A percentile compares a stretch with the other conserved stretches of the same genome.
Evolutionary conservation across 2,113 vertebrate species (phyloP).

Genomic region (Philantomba maxwellii): DNA sequence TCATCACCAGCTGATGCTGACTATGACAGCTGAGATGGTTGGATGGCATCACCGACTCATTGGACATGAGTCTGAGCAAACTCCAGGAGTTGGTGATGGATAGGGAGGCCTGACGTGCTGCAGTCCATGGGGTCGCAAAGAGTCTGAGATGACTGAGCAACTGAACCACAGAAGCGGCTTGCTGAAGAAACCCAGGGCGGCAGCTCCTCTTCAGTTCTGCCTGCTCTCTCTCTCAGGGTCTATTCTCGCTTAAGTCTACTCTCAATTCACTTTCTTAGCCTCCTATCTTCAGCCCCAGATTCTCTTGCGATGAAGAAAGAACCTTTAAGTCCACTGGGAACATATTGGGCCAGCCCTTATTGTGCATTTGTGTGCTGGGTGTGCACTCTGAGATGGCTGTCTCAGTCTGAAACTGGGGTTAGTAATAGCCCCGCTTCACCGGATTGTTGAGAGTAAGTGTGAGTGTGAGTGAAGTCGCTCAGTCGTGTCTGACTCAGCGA

Average conservation of each 20-base stretch:
- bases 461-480: too few relatives aligned
- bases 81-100: not conserved
- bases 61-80: not conserved
- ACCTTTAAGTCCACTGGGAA: not conserved
- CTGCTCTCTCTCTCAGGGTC: not conserved
- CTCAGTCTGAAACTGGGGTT: not conserved
- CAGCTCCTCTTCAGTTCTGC: not conserved
- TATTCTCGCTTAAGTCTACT: not conserved
- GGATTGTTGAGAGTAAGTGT: not conserved
- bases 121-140: not conserved
- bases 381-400: not conserved
- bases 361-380: not conserved
- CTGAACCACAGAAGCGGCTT: not conserved
- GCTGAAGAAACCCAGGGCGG: not conserved
- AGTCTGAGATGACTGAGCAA: not conserved
- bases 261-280: not conserved
- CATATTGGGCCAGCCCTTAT: not conserved
- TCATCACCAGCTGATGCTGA: not conserved
- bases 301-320: not conserved
- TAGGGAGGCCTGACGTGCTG: not conserved
- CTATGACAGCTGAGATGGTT: not conserved
- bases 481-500: too few relatives aligned
- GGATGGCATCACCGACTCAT: not conserved
- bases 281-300: not conserved
- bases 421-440: not conserved